Conservation (phyloP, 1,140 invertebrate genomes). For the Zophobas atratus region DNA sequence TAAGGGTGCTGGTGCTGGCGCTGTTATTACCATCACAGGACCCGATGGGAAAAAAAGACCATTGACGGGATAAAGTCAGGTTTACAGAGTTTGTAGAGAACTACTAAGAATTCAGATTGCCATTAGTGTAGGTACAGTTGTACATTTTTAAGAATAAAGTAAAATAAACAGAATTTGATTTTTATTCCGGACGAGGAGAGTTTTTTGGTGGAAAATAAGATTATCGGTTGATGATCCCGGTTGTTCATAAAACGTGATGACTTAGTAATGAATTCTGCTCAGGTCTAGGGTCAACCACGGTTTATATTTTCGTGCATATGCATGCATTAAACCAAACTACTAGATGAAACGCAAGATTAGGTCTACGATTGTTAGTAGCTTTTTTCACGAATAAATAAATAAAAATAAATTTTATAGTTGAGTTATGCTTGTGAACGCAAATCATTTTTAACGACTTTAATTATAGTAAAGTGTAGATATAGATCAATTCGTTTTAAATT, state of each 20-base stretch:
- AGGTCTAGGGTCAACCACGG: too few relatives aligned
- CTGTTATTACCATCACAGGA: constrained; percentile 24
- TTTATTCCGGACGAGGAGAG: not conserved
- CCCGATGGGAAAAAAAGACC: constrained; percentile 31
- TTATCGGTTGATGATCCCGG: constrained; percentile 32
- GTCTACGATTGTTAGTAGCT: too few relatives aligned
- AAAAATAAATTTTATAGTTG: too few relatives aligned
- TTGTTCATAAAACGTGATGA: not conserved
- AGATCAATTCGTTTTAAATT: too few relatives aligned
- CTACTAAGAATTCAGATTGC: not conserved
- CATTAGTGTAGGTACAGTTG: constrained; percentile 3
- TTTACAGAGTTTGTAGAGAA: constrained; percentile 5
- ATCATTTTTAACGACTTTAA: too few relatives aligned
- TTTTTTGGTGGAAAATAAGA: not conserved
- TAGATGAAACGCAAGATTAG: too few relatives aligned
- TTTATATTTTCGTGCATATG: too few relatives aligned
- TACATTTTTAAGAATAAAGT: not conserved
- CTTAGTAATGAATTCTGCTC: constrained; percentile 10
- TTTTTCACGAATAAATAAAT: too few relatives aligned
- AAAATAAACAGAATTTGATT: too few relatives aligned
- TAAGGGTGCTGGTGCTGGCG: not conserved
- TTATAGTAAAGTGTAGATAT: too few relatives aligned
- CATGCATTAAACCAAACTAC: too few relatives aligned
- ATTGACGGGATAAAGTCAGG: not conserved
- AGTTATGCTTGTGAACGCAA: too few relatives aligned